Percentiles rank a stretch among this genome's conserved stretches.
Conservation (phyloP, 2,888 invertebrate genomes). For the Operophtera brumata region DNA sequence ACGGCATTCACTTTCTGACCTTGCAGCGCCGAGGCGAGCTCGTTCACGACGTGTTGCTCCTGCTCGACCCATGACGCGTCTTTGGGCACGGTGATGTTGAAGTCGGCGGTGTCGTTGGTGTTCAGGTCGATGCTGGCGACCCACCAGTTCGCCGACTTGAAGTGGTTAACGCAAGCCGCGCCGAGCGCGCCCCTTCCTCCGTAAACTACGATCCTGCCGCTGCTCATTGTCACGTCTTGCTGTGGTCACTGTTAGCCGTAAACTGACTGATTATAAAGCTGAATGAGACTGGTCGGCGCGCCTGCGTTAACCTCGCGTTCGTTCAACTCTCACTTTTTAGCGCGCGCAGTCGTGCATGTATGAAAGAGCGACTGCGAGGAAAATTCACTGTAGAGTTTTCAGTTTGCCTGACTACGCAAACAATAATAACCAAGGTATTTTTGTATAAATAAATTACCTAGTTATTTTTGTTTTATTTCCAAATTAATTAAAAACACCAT, state of each 20-base stretch:
- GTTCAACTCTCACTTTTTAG: constrained; percentile 63
- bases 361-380: constrained; percentile 31
- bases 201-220: constrained; percentile 92
- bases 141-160: constrained; percentile 95
- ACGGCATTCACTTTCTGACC: constrained; percentile 95
- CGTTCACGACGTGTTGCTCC: constrained; percentile 85
- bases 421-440: no score
- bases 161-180: constrained; percentile 91
- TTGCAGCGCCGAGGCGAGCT: constrained; percentile 84
- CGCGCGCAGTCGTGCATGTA: constrained; percentile 31
- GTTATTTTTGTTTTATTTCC: neutral
- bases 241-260: constrained; percentile 37
- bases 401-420: neutral
- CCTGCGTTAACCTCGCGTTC: constrained; percentile 51
- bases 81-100: constrained; percentile 91
- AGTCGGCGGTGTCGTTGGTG: constrained; percentile 92
- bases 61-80: constrained; percentile 88
- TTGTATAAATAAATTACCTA: no score
- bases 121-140: constrained; percentile 93
- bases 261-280: constrained; percentile 43
- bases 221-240: constrained; percentile 71
- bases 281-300: constrained; percentile 28
- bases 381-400: constrained; percentile 14
- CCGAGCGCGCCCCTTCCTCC: constrained; percentile 98
- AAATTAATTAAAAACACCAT: neutral